Base-by-base conservation (phyloP, 2,113 vertebrate species). In the Lucifuga dentata region DNA sequence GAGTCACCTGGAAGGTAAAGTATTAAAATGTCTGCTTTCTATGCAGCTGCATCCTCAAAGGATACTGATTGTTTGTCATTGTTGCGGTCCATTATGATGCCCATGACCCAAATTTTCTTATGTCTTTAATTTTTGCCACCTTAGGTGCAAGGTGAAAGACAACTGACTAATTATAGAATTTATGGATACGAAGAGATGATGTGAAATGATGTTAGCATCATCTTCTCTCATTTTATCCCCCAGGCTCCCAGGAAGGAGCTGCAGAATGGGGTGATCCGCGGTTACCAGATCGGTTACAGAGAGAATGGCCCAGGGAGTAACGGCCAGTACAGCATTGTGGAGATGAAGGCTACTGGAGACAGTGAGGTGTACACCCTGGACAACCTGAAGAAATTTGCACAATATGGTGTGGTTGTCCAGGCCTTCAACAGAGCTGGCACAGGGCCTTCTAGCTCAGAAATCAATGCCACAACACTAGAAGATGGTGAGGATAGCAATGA, bases 361-460 rank as follows among this genome's bases (percentile, higher is more conserved):
- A 96, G 94, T 0, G 98, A 99, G 81, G 96, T 98, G 45, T 99
- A 98, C 90, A 98, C 97, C 0, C 90, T 99, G 73, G 97, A 99
- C 93, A 98, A 99, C 86, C 94, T 99, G 78, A 99, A 97, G 93
- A 99, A 99, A 88, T 99, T 98, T 5, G 96, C 97, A 1, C 97
- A 98, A 70, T 99, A 99, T 0, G 96, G 97, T 4, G 97, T 99
- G 70, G 97, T 99, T 62, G 98, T 99, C 43, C 98, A 99, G 87
- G 98, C 98, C 1, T 99, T 99, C 88, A 99, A 99, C 86, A 92
- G 97, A 5, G 98, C 98, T 0, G 98, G 97, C 51, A 99, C 97
- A 0, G 98, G 98, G 1, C 97, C 98, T 0, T 98, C 97, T 0
- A 98, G 97, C 90, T 96, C 96, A 0, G 98, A 99, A 92, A 98